A percentile compares a stretch with the other conserved stretches of the same genome.
Evolutionary conservation across 2,888 invertebrate species (phyloP).

Genomic region (Gasteruption jaculator): DNA sequence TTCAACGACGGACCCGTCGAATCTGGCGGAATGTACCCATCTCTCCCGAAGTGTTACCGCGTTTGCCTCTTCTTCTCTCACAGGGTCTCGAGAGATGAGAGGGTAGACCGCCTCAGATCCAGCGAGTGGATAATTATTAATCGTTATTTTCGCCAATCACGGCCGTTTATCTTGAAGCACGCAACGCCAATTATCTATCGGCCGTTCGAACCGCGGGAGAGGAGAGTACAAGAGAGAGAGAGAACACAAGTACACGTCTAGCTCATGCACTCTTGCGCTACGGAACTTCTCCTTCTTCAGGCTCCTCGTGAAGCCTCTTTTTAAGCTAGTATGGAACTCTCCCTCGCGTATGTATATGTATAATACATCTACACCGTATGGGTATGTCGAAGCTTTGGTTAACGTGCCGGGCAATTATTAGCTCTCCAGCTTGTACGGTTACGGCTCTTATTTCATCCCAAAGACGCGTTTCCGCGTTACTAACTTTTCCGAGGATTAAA

Average conservation of each 20-base stretch:
- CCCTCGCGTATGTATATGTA: slow-evolving; percentile 23
- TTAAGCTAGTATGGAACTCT: too few relatives aligned
- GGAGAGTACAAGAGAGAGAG: slow-evolving; percentile 10
- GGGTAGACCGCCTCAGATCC: slow-evolving; percentile 40
- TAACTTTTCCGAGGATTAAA: too few relatives aligned
- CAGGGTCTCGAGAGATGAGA: slow-evolving; percentile 33
- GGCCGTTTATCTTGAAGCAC: slow-evolving; percentile 48
- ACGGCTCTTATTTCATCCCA: slow-evolving; percentile 33
- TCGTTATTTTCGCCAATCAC: slow-evolving; percentile 50
- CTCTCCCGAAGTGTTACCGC: slow-evolving; percentile 22
- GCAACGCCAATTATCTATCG: slow-evolving; percentile 49
- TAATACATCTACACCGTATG: slow-evolving; percentile 7
- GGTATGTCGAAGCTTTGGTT: slow-evolving; percentile 17
- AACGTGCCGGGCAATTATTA: slow-evolving; percentile 34
- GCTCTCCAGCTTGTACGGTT: slow-evolving; percentile 25
- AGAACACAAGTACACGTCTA: background rate
- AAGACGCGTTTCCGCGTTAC: slow-evolving; percentile 35
- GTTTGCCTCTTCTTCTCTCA: slow-evolving; percentile 23
- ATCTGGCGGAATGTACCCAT: too few relatives aligned
- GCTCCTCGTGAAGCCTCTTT: too few relatives aligned
- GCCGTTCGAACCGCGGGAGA: slow-evolving; percentile 23
- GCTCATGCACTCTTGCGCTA: background rate
- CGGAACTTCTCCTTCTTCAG: too few relatives aligned
- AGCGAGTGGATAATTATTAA: slow-evolving; percentile 48
- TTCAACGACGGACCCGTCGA: too few relatives aligned